Evolutionary conservation across 64 coral and sea anemone genomes (phyloP).

Genomic region (Stichodactyla helianthus): DNA sequence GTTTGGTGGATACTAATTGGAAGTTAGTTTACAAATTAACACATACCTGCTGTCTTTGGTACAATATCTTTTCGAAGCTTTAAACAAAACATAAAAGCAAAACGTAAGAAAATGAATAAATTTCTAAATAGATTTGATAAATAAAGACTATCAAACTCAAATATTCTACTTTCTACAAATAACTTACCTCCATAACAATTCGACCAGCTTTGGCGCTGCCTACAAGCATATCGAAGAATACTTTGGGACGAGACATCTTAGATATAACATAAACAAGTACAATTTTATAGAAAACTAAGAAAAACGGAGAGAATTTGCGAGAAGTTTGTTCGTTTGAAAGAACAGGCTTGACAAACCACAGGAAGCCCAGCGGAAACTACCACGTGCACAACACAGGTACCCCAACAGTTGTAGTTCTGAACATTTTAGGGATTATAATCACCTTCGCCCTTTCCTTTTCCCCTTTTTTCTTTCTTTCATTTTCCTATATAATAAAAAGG

Average conservation of each 20-base stretch:
- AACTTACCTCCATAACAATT: constrained; percentile 66
- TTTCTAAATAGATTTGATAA: background rate
- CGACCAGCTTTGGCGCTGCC: constrained; percentile 17
- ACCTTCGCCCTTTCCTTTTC: too few species aligned
- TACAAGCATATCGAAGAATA: constrained; percentile 67
- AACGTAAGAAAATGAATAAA: background rate
- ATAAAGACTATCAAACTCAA: background rate
- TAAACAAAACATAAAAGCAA: background rate
- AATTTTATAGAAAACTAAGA: background rate
- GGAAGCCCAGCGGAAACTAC: too few species aligned
- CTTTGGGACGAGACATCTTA: constrained; percentile 18
- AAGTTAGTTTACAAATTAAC: too few species aligned
- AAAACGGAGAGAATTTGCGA: background rate
- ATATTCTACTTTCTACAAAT: background rate
- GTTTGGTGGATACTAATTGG: too few species aligned
- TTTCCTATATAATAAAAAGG: too few species aligned
- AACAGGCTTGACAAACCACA: background rate
- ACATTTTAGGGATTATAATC: too few species aligned
- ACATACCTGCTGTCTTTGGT: constrained; percentile 87
- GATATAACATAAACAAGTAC: too few species aligned
- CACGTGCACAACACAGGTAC: too few species aligned
- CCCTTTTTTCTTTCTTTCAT: constrained; percentile 9
- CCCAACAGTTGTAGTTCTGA: too few species aligned
- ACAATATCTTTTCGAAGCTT: constrained; percentile 83
- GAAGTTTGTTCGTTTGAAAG: too few species aligned